Evolutionary conservation across 2,888 invertebrate genomes (phyloP), one percentile per base, ranked within the genome.

Genomic region (Platycnemis pennipes): DNA sequence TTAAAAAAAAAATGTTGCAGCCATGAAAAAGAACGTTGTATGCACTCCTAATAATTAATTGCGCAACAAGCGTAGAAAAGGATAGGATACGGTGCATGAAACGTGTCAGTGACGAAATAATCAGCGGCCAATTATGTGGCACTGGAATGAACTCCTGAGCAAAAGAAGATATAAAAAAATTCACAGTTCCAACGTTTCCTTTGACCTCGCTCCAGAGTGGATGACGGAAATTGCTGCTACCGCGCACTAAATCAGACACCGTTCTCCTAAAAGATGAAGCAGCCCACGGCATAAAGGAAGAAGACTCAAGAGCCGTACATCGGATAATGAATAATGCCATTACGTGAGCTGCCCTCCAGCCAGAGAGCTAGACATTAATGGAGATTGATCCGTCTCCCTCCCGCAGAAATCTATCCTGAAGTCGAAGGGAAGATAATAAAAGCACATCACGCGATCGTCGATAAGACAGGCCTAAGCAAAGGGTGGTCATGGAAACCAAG

Each of bases 391-490:
- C 37, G 37, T 13, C 37, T 37, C 37, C 77, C 77, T 77, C 37
- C 77, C 4, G 77, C 37, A 37, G 37, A 77, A 37, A 77, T 37
- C 77, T 11, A 31, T n/a, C 37, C 11, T 26, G 37, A 77, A 77
- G 77, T 77, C 77, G 77, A 77, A 37, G 37, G 77, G 77, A 11
- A 77, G 37, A 77, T 26, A 77, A 77, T 77, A 77, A 77, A 77
- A 77, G 77, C 77, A 77, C 77, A 77, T 77, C 77, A 77, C 77
- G 77, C 77, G 77, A 77, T 77, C 77, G 77, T 16, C 8, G 26
- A 77, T 77, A 77, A 77, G 77, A 77, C 77, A 77, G 37, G 31
- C 77, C 77, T 37, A 31, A 31, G 77, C 37, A 37, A 3, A 8
- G n/a, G 77, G 77, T 77, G 37, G 8, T 37, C 37, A 77, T 77